Evolutionary conservation across 2,113 vertebrate genomes (phyloP).

Genomic region (Cyanoramphus novaezelandiae): DNA sequence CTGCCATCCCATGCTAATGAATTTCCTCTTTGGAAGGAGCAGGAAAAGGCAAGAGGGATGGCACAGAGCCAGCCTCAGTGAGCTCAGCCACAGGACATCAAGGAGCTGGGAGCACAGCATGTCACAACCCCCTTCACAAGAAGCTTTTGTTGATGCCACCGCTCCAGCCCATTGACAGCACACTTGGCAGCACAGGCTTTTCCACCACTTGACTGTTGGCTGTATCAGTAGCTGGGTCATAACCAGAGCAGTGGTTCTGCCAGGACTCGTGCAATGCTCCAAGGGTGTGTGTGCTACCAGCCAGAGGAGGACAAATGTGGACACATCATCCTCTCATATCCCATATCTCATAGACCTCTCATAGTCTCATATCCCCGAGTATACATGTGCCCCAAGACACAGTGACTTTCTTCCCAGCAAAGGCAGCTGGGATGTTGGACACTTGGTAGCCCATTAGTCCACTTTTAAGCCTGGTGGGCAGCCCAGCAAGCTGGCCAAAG

Average conservation of each 20-base stretch:
- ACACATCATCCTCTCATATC: accelerated
- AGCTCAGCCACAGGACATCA: neutral
- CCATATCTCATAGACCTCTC: neutral
- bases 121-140: neutral
- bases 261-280: neutral
- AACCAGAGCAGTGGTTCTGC: neutral
- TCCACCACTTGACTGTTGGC: neutral
- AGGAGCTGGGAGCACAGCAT: neutral
- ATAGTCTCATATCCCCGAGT: neutral
- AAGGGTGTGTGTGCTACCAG: neutral
- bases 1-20: neutral
- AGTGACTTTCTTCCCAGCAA: neutral
- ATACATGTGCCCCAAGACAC: accelerated
- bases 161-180: accelerated
- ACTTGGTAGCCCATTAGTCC: neutral
- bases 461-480: neutral
- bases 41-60: constrained; percentile 60
- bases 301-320: neutral
- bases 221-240: neutral
- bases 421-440: neutral
- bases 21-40: neutral
- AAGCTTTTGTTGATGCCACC: neutral
- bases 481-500: neutral
- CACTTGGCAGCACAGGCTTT: neutral
- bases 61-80: neutral